Evolutionary conservation across 2,797 vertebrate genomes (phyloP), one percentile per base, ranked within the genome.

Genomic region (Bovichtus diacanthus): DNA sequence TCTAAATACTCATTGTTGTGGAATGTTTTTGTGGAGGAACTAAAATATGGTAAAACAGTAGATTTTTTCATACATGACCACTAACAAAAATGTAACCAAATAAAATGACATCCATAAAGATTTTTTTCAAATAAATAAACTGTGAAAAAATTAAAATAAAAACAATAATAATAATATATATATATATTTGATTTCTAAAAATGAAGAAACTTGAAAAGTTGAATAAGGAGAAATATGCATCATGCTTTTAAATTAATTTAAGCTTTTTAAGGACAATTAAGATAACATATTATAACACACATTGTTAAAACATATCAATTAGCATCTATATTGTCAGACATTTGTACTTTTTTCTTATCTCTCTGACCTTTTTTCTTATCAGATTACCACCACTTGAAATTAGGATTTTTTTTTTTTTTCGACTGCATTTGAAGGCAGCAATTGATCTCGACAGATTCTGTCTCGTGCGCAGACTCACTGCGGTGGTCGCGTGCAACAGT

Each of bases 361-460:
- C 3, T 21, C 34, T 7, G 18, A 21, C 4, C 2, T 5, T 18
- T 47, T 59, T 27, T 38, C 3, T n/a, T 13, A 4, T 59, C 39
- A 23, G 38, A 34, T 31, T 0, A n/a, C 2, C 2, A 1, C 6
- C 1, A 13, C 12, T 19, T 9, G 1, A 29, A n/a, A 21, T 9
- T 2, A 0, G n/a, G 0, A 21, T n/a, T n/a, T n/a, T n/a, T n/a
- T n/a, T 16, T 29, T 3, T 18, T 76, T 64, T 80, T 63, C 39
- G 23, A 79, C 5, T 34, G n/a, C 12, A 9, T 0, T 0, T 69
- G 56, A 84, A 89, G 15, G 85, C 75, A 77, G 3, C 85, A 59
- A 3, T 0, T 3, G 25, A 44, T 4, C 16, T 3, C 0, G 5
- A 0, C 9, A 1, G 3, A 2, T 12, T 4, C 3, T 18, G 58